Percentiles rank a stretch among this genome's conserved stretches.
Conservation (phyloP, 2,888 invertebrate species). For the Apodemia duryi region DNA sequence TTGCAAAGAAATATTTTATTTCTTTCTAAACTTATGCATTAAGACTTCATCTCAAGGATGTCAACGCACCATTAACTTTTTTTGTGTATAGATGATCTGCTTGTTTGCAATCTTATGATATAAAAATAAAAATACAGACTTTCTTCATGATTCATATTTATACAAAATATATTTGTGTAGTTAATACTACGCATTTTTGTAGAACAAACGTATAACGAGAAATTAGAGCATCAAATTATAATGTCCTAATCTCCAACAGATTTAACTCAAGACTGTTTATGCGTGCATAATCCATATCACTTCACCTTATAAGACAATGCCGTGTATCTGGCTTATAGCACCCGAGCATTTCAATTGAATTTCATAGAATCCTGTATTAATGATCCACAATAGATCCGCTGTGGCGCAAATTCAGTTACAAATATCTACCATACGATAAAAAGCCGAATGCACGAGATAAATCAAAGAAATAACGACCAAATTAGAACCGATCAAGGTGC, state of each 20-base stretch:
- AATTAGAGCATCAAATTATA: neutral
- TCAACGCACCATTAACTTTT: too few relatives aligned
- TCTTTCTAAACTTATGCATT: too few relatives aligned
- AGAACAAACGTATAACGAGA: neutral
- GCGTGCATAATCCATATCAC: conserved; percentile 12
- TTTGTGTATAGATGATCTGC: too few relatives aligned
- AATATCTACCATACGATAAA: conserved; percentile 27
- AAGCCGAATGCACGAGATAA: conserved; percentile 26
- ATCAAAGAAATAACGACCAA: conserved; percentile 38
- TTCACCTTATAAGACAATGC: conserved; percentile 20
- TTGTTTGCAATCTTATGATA: too few relatives aligned
- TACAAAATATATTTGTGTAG: too few relatives aligned
- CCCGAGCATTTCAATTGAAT: conserved; percentile 33
- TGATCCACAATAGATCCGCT: conserved; percentile 40
- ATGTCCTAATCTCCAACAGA: neutral
- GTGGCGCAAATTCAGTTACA: conserved; percentile 43
- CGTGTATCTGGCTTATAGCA: conserved; percentile 33
- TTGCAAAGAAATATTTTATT: too few relatives aligned
- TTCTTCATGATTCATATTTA: too few relatives aligned
- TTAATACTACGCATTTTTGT: neutral
- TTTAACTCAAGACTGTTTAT: neutral
- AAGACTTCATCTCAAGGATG: too few relatives aligned
- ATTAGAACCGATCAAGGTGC: conserved; percentile 33
- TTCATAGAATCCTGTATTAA: conserved; percentile 41
- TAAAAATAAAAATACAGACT: too few relatives aligned